These are phyloP conservation scores for Delichon dasypus DNA, from an alignment of 2,797 vertebrate genomes.

Conservation along the genomic window DNA sequence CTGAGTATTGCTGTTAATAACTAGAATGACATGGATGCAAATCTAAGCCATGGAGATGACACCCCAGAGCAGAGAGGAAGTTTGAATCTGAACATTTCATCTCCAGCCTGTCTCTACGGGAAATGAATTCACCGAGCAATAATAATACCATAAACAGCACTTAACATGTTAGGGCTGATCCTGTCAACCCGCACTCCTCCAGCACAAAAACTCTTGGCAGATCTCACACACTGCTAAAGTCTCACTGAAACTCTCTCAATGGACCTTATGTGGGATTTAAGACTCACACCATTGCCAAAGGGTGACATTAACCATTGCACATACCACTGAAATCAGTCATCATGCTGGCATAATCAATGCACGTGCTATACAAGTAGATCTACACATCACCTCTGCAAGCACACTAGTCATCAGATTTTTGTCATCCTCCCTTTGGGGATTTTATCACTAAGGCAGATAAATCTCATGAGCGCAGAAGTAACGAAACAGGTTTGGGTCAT, in stretches of 20 bases:
- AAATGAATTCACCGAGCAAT: constrained; percentile 64
- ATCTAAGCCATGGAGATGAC: constrained; percentile 13
- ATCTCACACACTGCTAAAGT: background rate
- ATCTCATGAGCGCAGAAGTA: background rate
- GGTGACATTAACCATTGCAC: constrained; percentile 20
- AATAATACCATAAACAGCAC: constrained; percentile 59
- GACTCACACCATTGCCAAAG: background rate
- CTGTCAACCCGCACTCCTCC: constrained; percentile 29
- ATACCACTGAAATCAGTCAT: background rate
- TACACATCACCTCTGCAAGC: background rate
- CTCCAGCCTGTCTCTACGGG: constrained; percentile 25
- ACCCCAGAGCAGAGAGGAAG: constrained; percentile 28
- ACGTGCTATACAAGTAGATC: background rate
- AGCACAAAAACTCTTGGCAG: constrained; percentile 46
- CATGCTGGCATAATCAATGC: background rate
- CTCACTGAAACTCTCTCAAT: constrained; percentile 15
- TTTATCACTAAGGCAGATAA: background rate
- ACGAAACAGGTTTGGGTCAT: background rate
- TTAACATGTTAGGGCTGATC: constrained; percentile 59
- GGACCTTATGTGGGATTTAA: background rate
- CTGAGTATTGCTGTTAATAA: background rate
- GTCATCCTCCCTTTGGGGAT: background rate
- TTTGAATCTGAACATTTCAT: constrained; percentile 35
- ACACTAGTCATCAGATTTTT: background rate
- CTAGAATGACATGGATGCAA: background rate